Evolutionary conservation across 2,888 invertebrate species (phyloP).

Genomic region (Ypsolopha scabrella): DNA sequence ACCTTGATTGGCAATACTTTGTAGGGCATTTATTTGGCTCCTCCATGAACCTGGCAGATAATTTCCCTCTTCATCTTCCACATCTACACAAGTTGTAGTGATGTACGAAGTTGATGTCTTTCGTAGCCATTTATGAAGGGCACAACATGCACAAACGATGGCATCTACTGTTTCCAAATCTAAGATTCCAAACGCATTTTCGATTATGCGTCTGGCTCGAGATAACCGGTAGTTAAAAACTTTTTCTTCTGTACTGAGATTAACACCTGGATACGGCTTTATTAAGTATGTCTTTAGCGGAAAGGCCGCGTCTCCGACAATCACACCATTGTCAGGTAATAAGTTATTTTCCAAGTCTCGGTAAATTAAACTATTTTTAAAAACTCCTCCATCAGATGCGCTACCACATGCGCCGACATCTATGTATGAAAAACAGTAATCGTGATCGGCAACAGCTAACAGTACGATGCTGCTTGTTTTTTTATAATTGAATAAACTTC

Average conservation of each 20-base stretch:
- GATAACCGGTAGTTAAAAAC: slow-evolving; percentile 7
- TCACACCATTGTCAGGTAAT: background rate
- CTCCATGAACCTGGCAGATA: too few species aligned
- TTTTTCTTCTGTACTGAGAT: slow-evolving; percentile 4
- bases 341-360: too few species aligned
- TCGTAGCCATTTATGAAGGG: slow-evolving; percentile 2
- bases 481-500: slow-evolving; percentile 4
- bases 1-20: too few species aligned
- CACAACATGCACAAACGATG: slow-evolving; percentile 1
- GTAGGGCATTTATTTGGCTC: too few species aligned
- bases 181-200: slow-evolving; percentile 1
- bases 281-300: slow-evolving; percentile 5
- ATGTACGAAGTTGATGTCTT: background rate
- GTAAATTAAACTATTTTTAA: background rate
- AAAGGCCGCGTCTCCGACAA: slow-evolving; percentile 8
- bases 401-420: slow-evolving; percentile 10
- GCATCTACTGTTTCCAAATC: slow-evolving; percentile 1
- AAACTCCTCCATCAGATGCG: slow-evolving; percentile 6
- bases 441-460: background rate
- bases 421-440: background rate
- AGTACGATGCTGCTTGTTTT: background rate
- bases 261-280: slow-evolving; percentile 5
- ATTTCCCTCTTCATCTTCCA: too few species aligned
- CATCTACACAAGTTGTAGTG: background rate
- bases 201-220: background rate